A percentile compares a stretch with the other conserved stretches of the same genome.
phyloP scores from a whole-genome alignment of 2,113 vertebrate genomes.

The Xenopus tropicalis region UCB_Xtro_10.0 CM004449.2:96929501-96930000 shows the following conservation, averaged over 20 bases:
- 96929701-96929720: not conserved
- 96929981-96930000: no score
- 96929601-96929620: not conserved
- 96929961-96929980: no score
- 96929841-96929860: no score
- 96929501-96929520: not conserved
- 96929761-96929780: not conserved
- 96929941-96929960: no score
- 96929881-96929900: no score
- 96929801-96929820: no score
- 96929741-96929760: not conserved
- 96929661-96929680: not conserved
- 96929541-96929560: not conserved
- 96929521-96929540: not conserved
- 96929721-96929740: not conserved
- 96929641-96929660: not conserved
- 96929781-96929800: no score
- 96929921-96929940: no score
- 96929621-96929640: not conserved
- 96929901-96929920: no score
- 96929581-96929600: not conserved
- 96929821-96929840: no score
- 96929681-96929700: not conserved
- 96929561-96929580: not conserved
- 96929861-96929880: no score